These are phyloP conservation scores for Ochropleura leucogaster DNA, from an alignment of 2,888 invertebrate genomes.

Conservation along the genomic window DNA sequence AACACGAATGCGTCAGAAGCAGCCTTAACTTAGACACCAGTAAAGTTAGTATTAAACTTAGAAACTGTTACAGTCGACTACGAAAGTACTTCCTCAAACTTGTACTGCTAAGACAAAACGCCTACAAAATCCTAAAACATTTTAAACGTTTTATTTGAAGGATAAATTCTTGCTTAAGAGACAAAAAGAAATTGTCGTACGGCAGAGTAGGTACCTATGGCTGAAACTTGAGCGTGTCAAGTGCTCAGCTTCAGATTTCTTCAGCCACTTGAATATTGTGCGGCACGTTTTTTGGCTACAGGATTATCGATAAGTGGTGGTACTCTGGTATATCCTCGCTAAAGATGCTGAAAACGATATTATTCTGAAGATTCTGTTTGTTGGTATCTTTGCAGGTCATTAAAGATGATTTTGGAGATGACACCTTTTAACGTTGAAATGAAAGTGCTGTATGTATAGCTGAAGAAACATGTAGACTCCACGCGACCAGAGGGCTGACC, in stretches of 20 bases:
- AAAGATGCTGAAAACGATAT: constrained; percentile 9
- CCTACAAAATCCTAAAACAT: not conserved
- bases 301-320: constrained; percentile 34
- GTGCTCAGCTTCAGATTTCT: constrained; percentile 59
- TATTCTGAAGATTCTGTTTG: constrained; percentile 11
- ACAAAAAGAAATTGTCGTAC: constrained; percentile 33
- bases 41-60: not conserved
- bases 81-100: constrained; percentile 8
- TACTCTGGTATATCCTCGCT: constrained; percentile 30
- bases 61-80: not conserved
- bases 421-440: not conserved
- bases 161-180: not conserved
- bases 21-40: not conserved
- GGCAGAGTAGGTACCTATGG: not conserved
- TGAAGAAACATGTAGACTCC: not conserved
- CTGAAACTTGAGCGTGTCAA: constrained; percentile 43
- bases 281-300: constrained; percentile 41
- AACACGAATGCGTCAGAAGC: not conserved
- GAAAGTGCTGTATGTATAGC: not conserved
- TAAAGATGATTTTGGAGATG: not conserved
- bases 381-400: not conserved
- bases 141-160: not conserved
- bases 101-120: constrained; percentile 8
- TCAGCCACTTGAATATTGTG: constrained; percentile 52
- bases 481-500: too few species aligned